Percentiles rank a stretch among this genome's conserved stretches.
Conservation (phyloP, 2,113 vertebrate genomes). For the Gobius niger region DNA sequence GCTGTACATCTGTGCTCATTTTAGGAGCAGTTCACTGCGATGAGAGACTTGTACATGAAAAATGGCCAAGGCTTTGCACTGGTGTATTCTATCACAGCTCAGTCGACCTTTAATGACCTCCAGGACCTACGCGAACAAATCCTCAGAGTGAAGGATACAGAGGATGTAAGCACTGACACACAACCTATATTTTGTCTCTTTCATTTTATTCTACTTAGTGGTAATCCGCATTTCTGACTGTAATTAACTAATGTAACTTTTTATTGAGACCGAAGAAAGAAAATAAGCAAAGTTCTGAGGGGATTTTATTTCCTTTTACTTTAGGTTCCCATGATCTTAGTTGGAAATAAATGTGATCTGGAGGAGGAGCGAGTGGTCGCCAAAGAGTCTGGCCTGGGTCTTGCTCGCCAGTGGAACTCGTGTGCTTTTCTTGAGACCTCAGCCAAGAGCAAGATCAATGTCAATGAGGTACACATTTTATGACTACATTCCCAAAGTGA, state of each 20-base stretch:
- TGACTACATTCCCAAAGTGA: not conserved
- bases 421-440: constrained; percentile 98
- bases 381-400: constrained; percentile 94
- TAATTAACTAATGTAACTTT: not conserved
- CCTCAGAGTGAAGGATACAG: constrained; percentile 71
- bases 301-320: not conserved
- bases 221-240: not conserved
- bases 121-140: constrained; percentile 73
- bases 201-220: not conserved
- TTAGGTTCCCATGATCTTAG: constrained; percentile 98
- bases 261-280: not conserved
- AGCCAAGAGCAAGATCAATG: constrained; percentile 98
- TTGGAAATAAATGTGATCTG: constrained; percentile 98
- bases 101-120: constrained; percentile 73
- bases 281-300: not conserved
- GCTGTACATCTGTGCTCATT: not conserved
- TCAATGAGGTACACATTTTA: constrained; percentile 87
- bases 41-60: constrained; percentile 75
- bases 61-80: constrained; percentile 74
- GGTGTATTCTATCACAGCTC: constrained; percentile 73
- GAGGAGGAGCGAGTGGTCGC: constrained; percentile 98
- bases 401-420: constrained; percentile 96
- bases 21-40: constrained; percentile 73
- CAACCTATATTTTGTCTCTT: not conserved
- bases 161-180: constrained; percentile 57